Conservation (phyloP, 2,797 vertebrate genomes). For the Hypotaenidia philippensis region DNA sequence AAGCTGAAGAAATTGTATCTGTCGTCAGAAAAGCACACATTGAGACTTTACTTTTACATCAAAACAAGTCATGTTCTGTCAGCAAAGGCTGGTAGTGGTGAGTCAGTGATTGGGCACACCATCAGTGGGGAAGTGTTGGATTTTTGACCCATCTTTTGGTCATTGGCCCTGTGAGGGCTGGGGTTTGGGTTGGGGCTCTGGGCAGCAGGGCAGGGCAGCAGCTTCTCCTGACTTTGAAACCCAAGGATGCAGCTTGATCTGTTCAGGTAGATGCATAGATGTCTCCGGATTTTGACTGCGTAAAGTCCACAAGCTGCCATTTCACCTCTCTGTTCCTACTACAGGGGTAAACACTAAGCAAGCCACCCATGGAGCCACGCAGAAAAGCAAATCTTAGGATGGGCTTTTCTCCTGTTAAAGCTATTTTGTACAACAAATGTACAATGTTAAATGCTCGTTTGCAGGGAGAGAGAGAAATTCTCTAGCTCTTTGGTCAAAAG, state of each 20-base stretch:
- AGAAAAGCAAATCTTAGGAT: not conserved
- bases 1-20: not conserved
- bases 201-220: not conserved
- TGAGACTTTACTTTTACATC: not conserved
- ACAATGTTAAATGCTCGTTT: not conserved
- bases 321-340: not conserved
- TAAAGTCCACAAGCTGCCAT: not conserved
- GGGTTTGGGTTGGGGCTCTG: not conserved
- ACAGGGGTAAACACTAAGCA: not conserved
- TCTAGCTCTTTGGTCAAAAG: not conserved
- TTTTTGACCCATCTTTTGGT: not conserved
- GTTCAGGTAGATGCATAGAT: too few relatives aligned
- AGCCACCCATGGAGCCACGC: not conserved
- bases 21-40: not conserved
- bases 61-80: not conserved
- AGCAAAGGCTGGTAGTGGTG: not conserved
- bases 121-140: not conserved
- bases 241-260: not conserved
- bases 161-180: accelerated
- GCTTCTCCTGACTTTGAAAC: not conserved
- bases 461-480: not conserved
- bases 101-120: not conserved
- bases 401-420: not conserved
- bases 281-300: not conserved
- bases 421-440: not conserved